Evolutionary conservation across 2,113 vertebrate species (phyloP), one percentile per base, ranked within the genome.

Genomic region (Micronisus gabar): DNA sequence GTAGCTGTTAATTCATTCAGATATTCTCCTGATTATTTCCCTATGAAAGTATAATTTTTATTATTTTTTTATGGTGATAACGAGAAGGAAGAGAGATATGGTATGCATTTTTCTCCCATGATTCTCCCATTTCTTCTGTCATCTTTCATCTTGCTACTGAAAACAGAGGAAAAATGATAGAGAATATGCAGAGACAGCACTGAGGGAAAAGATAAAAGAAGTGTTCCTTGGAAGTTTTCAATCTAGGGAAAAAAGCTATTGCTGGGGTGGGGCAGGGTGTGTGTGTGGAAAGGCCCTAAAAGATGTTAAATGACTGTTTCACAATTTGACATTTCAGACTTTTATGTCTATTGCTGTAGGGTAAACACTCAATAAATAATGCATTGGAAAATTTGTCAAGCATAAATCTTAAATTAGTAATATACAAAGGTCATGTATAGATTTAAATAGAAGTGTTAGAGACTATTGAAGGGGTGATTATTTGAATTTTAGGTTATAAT

Each of bases 241-340:
- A 1, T 71, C 21, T 55, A 25, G 3, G 14, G 13, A 61, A 91
- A 94, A 61, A 68, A 48, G 5, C 9, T 36, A 18, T 56, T 93
- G 79, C 6, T 12, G 10, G 5, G 23, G 22, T 4, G 13, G 7
- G 13, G 48, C 1, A 7, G 14, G 2, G 32, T 1, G 48, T 13
- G 20, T 9, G 14, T 15, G 48, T 50, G 48, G 48, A 50, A 61
- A 63, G 8, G 8, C 26, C 82, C 45, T 83, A 68, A 91, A 67
- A 92, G 89, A 78, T 81, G 25, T 84, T 78, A 94, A 93, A 93
- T 71, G n/a, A 66, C 6, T 84, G 26, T 67, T 96, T 93, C 21
- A 38, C n/a, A 78, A 61, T 70, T 94, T 96, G 91, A 93, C 84
- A 91, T 97, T 96, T 96, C 55, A 84, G 68, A 81, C n/a, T 81